Evolutionary conservation across 2,113 vertebrate species (phyloP), one percentile per base, ranked within the genome.

Genomic region (rat (Rattus norvegicus)): DNA sequence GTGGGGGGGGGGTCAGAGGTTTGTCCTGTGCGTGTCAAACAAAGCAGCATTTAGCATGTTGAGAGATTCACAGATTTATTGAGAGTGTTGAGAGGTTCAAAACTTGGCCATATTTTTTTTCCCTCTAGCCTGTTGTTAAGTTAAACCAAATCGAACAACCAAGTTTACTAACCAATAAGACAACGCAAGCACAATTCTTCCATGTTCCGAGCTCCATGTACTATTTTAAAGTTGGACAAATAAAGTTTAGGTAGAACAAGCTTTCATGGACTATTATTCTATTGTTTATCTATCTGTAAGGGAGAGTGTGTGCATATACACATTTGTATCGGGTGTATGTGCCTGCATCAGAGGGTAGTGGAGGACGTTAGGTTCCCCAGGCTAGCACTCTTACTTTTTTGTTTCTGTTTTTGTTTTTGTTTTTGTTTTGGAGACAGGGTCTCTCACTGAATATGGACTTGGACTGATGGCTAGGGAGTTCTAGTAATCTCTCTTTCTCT

Each of bases 71-170:
- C 39, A 84, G 10, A 43, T 26, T 43, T 43, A 75, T 43, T 75
- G 22, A 75, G 9, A 5, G 22, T 47, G 72, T 43, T 75, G 73
- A 75, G 73, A 47, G 73, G 24, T 43, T 8, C 1, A 85, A 63
- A 85, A 17, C 39, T 10, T 85, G 59, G 24, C 4, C 14, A 43
- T 22, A n/a, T 17, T 92, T 87, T 77, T 93, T 81, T 85, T 43
- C 43, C 43, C 81, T 28, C 83, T 75, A 61, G 54, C 4, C 2
- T 65, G 39, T 75, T 93, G 87, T 54, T 67, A 95, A 92, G 65
- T 95, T 63, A 88, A 80, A 92, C 16, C 22, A 85, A 86, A 94
- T 92, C 65, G 91, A 95, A 72, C 63, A 81, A 47, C 33, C 49
- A 88, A 85, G 26, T 61, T 88, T 20, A 67, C 30, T 90, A 90